A percentile compares a stretch with the other conserved stretches of the same genome.
Conservation (phyloP, 2,797 vertebrate genomes). For the Hippocampus kuda region DNA sequence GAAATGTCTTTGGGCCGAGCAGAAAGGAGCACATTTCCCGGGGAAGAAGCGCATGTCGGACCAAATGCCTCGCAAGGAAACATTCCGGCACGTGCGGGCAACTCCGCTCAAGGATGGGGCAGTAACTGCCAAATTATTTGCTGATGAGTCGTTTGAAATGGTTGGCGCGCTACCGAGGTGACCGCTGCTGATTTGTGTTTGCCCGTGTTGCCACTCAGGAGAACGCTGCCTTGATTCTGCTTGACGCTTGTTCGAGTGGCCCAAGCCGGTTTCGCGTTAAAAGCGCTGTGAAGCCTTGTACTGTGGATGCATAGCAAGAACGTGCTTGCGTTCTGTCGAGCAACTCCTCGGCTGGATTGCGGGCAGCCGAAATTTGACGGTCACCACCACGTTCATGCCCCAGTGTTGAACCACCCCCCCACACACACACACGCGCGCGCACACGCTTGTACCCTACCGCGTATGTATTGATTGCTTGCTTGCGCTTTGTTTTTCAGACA, state of each 20-base stretch:
- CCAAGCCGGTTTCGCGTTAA: neutral
- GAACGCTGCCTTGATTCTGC: too few species aligned
- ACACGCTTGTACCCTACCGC: neutral
- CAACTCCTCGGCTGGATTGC: constrained; percentile 3
- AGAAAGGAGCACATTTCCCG: constrained; percentile 2
- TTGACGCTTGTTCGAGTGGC: too few species aligned
- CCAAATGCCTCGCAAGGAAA: neutral
- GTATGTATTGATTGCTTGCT: neutral
- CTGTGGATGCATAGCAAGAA: neutral
- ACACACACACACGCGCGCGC: too few species aligned
- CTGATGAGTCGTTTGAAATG: neutral
- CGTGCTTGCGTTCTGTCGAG: constrained; percentile 2
- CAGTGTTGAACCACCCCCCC: neutral
- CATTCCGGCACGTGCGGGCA: neutral
- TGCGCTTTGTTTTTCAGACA: constrained; percentile 54
- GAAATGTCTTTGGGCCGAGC: neutral
- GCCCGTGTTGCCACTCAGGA: neutral
- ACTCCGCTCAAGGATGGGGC: constrained; percentile 10
- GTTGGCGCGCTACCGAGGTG: neutral
- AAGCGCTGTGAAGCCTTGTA: neutral
- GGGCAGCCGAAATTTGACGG: constrained; percentile 10
- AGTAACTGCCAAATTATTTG: neutral
- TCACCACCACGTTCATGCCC: neutral
- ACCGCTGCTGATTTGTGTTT: too few species aligned
- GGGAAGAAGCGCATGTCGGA: neutral